phyloP scores from a whole-genome alignment of 2,113 vertebrate genomes.

The Nothoprocta pentlandii region DNA sequence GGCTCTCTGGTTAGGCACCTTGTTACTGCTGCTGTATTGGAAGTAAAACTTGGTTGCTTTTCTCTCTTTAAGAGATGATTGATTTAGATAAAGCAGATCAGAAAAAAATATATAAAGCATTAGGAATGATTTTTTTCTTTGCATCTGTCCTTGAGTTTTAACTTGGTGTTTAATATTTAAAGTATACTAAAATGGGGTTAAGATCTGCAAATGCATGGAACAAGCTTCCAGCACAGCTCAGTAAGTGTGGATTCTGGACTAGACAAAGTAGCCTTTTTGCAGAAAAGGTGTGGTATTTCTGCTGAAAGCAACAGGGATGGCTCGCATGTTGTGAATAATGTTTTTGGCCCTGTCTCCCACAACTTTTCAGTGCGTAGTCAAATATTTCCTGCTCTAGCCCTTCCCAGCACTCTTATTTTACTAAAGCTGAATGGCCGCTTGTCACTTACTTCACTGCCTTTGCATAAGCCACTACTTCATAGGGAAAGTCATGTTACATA shows the following conservation, averaged over 20 bases:
- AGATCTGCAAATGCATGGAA: not conserved
- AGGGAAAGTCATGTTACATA: not conserved
- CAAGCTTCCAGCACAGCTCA: not conserved
- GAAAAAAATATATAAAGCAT: not conserved
- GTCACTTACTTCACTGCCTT: not conserved
- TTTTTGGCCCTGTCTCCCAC: not conserved
- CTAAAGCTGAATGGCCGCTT: not conserved
- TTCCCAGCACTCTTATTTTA: not conserved
- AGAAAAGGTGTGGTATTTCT: not conserved
- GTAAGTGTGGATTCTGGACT: not conserved
- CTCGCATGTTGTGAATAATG: not conserved
- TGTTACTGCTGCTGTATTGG: not conserved
- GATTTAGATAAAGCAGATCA: not conserved
- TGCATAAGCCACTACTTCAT: not conserved
- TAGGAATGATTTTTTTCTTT: not conserved
- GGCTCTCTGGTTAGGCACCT: not conserved
- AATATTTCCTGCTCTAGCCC: not conserved
- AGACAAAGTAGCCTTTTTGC: not conserved
- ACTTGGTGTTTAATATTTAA: not conserved
- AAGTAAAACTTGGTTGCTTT: not conserved
- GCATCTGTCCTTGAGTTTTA: not conserved
- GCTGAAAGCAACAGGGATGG: not conserved
- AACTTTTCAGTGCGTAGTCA: not conserved
- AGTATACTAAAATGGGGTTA: not conserved
- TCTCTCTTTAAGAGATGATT: not conserved